phyloP scores from a whole-genome alignment of 2,888 invertebrate genomes.

The Metellina segmentata region DNA sequence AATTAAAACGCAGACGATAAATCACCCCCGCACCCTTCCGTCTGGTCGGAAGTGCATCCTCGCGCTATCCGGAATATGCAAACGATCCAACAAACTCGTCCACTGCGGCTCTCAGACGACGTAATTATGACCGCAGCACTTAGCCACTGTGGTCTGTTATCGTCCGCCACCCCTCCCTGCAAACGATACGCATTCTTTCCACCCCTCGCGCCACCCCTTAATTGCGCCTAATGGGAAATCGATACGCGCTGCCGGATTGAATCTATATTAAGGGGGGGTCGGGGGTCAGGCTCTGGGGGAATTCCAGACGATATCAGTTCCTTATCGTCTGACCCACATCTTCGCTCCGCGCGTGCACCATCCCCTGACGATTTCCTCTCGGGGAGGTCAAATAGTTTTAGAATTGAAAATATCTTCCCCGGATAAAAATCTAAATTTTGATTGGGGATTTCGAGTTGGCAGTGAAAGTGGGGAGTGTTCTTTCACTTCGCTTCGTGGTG shows the following conservation, averaged over 20 bases:
- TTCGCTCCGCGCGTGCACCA: neutral
- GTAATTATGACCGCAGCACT: neutral
- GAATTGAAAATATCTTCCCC: neutral
- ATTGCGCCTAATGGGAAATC: slow-evolving; percentile 57
- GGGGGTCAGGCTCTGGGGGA: neutral
- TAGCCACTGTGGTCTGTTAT: neutral
- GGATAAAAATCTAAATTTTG: neutral
- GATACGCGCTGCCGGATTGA: neutral
- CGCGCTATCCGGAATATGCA: no score
- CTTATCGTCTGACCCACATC: slow-evolving; percentile 15
- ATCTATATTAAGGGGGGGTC: neutral
- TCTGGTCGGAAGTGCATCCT: no score
- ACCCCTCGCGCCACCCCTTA: slow-evolving; percentile 7
- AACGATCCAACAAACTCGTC: no score
- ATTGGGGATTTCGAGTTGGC: neutral
- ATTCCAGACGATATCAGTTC: neutral
- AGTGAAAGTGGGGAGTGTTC: neutral
- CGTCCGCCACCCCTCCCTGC: neutral
- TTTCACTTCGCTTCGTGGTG: neutral
- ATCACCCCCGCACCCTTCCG: neutral
- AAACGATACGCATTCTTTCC: slow-evolving; percentile 15
- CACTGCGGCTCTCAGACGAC: neutral
- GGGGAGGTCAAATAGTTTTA: neutral
- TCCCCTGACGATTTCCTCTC: neutral
- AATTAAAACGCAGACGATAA: neutral